Conservation (phyloP, 2,113 vertebrate genomes). For the Girardinichthys multiradiatus region DNA sequence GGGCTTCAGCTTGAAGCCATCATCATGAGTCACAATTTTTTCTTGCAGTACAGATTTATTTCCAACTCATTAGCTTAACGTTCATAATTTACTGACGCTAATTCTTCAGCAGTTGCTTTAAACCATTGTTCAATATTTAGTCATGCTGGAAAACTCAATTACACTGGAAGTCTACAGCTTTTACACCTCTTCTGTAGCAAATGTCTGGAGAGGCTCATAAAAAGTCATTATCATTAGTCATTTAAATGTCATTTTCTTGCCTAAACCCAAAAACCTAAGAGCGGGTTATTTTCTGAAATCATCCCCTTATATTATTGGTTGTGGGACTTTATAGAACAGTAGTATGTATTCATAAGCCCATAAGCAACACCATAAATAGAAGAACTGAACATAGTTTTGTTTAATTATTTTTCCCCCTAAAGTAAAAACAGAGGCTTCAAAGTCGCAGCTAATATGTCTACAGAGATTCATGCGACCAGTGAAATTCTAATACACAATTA, state of each 20-base stretch:
- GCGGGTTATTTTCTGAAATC: not conserved
- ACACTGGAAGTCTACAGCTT: not conserved
- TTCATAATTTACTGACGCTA: conserved; percentile 27
- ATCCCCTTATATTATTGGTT: not conserved
- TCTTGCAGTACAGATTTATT: conserved; percentile 11
- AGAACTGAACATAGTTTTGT: not conserved
- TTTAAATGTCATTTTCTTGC: not conserved
- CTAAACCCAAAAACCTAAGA: not conserved
- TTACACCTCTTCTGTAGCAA: not conserved
- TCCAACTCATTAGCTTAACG: conserved; percentile 27
- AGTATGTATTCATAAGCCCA: not conserved
- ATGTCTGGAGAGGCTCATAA: not conserved
- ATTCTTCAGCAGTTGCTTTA: conserved; percentile 20
- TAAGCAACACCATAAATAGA: not conserved
- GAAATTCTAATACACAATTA: too few species aligned
- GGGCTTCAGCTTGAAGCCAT: conserved; percentile 1
- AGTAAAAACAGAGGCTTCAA: too few species aligned
- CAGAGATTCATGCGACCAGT: too few species aligned
- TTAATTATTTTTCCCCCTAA: not conserved
- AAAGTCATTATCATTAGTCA: not conserved
- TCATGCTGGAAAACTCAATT: conserved; percentile 20
- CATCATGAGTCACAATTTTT: conserved; percentile 32
- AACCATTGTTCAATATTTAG: conserved; percentile 14
- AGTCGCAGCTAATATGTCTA: too few species aligned
- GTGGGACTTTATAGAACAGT: not conserved